These are phyloP conservation scores for Fregata magnificens DNA, from an alignment of 2,113 vertebrate genomes.

Conservation along the genomic window DNA sequence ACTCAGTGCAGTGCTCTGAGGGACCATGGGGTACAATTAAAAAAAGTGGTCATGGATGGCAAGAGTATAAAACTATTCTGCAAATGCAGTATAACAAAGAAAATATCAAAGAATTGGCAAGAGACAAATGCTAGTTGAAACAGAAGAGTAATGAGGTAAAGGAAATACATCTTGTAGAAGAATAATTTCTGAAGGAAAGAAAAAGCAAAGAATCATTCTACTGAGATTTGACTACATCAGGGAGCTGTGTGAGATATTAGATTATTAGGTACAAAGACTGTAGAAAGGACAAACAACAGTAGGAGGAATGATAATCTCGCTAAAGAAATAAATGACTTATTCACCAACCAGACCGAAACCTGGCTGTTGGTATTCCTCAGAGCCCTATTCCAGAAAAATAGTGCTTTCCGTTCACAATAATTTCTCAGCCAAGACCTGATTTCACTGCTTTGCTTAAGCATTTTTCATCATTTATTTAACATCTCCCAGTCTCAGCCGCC, in stretches of 20 bases:
- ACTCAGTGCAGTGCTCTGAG: background rate
- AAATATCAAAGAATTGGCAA: background rate
- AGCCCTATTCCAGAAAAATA: background rate
- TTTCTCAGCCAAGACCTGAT: background rate
- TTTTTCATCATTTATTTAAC: constrained; percentile 33
- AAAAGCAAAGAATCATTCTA: background rate
- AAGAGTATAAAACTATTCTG: background rate
- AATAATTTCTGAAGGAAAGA: background rate
- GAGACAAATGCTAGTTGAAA: background rate
- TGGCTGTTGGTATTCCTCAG: background rate
- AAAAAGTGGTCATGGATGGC: background rate
- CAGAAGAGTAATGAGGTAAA: background rate
- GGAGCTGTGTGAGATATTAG: background rate
- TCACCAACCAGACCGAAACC: background rate
- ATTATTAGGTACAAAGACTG: background rate
- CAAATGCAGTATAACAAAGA: background rate
- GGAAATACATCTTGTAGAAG: background rate
- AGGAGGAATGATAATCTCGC: background rate
- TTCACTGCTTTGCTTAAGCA: background rate
- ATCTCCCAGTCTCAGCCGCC: background rate
- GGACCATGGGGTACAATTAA: background rate
- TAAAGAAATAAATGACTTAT: background rate
- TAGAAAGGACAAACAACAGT: background rate
- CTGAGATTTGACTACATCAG: background rate
- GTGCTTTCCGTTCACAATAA: background rate